Evolutionary conservation across 53 echinoderm and acorn worm genomes (phyloP).

Genomic region (Echinarachnius parma): DNA sequence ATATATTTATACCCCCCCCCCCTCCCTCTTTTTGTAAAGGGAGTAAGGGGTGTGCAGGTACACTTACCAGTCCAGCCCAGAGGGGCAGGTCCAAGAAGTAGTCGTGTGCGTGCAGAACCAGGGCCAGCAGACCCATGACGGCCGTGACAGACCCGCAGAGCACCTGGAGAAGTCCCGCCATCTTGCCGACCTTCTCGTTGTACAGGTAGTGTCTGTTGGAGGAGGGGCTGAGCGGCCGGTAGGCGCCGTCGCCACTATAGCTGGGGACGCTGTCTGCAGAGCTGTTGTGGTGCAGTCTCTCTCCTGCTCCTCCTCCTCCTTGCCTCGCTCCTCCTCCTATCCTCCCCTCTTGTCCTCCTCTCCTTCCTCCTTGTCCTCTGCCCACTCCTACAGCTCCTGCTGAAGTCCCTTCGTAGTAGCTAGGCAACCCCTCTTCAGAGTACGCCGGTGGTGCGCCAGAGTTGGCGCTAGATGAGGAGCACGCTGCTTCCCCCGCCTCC

Average conservation of each 20-base stretch:
- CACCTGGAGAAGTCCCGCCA: constrained; percentile 35
- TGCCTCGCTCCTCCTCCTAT: not conserved
- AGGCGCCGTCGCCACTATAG: too few species aligned
- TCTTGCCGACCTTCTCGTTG: constrained; percentile 17
- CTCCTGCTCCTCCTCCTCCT: not conserved
- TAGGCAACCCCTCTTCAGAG: not conserved
- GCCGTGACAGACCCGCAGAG: constrained; percentile 31
- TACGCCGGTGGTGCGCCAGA: not conserved
- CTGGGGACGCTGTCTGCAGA: constrained; percentile 15
- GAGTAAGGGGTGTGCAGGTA: too few species aligned
- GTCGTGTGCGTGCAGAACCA: constrained; percentile 32
- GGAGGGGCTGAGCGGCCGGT: constrained; percentile 24
- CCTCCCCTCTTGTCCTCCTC: not conserved
- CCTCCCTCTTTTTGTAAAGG: too few species aligned
- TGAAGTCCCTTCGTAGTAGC: too few species aligned
- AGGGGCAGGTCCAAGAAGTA: constrained; percentile 40
- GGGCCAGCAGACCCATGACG: constrained; percentile 32
- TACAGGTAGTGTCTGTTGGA: not conserved
- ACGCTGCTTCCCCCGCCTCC: not conserved
- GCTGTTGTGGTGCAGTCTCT: not conserved
- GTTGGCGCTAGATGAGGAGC: not conserved
- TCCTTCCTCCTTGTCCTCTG: too few species aligned
- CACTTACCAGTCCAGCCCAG: constrained; percentile 39
- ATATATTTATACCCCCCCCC: too few species aligned
- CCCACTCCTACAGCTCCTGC: too few species aligned